These are phyloP conservation scores for Pelobates fuscus DNA, from an alignment of 2,113 vertebrate species.

Conservation along the genomic window DNA sequence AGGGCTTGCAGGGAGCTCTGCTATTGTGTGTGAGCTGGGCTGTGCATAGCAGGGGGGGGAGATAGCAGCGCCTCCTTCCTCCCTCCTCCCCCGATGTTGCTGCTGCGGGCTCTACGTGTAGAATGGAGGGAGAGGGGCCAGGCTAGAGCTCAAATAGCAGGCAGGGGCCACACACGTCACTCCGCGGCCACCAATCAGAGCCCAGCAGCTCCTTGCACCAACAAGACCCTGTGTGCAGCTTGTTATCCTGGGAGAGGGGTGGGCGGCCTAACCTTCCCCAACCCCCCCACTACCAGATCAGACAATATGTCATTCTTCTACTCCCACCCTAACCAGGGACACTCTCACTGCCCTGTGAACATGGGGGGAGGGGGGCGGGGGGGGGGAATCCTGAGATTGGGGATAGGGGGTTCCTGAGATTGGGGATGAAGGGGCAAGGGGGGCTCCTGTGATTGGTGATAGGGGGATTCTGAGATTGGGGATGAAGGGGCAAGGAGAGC, in stretches of 20 bases:
- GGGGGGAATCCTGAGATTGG: neutral
- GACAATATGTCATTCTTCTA: slow-evolving; percentile 53
- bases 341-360: neutral
- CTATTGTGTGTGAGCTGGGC: too few species aligned
- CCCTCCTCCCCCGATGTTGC: slow-evolving; percentile 3
- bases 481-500: too few species aligned
- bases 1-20: too few species aligned
- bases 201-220: slow-evolving; percentile 24
- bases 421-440: too few species aligned
- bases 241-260: slow-evolving; percentile 26
- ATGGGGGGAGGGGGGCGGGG: neutral
- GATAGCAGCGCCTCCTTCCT: too few species aligned
- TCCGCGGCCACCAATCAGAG: slow-evolving; percentile 11
- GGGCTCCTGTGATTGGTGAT: too few species aligned
- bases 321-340: neutral
- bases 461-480: too few species aligned
- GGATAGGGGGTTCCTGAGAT: too few species aligned
- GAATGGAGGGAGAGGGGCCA: slow-evolving; percentile 44
- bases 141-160: slow-evolving; percentile 56
- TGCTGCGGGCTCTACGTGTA: slow-evolving; percentile 19
- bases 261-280: slow-evolving; percentile 12
- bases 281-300: slow-evolving; percentile 14
- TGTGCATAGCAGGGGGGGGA: too few species aligned
- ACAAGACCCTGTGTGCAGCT: slow-evolving; percentile 7
- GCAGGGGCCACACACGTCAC: slow-evolving; percentile 50